Evolutionary conservation across 2,113 vertebrate species (phyloP).

Genomic region (Plecotus auritus): DNA sequence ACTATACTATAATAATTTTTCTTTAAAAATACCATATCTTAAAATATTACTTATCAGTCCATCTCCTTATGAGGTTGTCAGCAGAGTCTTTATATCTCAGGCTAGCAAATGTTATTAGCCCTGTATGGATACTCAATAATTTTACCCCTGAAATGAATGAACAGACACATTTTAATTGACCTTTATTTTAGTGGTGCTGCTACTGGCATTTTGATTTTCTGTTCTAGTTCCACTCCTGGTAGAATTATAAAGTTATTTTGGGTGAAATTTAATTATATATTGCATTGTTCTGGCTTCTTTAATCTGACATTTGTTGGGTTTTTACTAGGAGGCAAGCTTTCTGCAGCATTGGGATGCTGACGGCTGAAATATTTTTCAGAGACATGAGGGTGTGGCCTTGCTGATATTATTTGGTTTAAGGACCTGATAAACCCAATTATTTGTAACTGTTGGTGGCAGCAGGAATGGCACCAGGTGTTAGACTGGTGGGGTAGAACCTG

Average conservation of each 20-base stretch:
- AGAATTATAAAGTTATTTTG: constrained; percentile 4
- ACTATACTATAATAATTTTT: not conserved
- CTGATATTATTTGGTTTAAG: not conserved
- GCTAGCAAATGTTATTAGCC: not conserved
- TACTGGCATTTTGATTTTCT: not conserved
- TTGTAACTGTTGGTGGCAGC: not conserved
- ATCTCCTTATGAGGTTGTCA: not conserved
- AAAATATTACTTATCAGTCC: not conserved
- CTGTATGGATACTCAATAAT: not conserved
- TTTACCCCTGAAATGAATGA: not conserved
- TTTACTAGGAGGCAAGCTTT: not conserved
- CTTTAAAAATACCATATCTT: not conserved
- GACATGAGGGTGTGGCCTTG: not conserved
- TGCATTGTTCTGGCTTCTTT: not conserved
- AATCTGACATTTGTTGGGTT: not conserved
- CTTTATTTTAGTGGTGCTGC: not conserved
- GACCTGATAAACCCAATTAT: not conserved
- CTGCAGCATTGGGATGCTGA: not conserved
- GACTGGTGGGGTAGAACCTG: too few relatives aligned
- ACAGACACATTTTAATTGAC: not conserved
- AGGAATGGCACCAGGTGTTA: too few relatives aligned
- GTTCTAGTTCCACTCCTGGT: not conserved
- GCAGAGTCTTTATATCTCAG: not conserved
- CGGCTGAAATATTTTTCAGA: not conserved
- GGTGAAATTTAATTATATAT: not conserved